A percentile compares a stretch with the other conserved stretches of the same genome.
Conservation (phyloP, 2,113 vertebrate species). For the Pseudonaja textilis region DNA sequence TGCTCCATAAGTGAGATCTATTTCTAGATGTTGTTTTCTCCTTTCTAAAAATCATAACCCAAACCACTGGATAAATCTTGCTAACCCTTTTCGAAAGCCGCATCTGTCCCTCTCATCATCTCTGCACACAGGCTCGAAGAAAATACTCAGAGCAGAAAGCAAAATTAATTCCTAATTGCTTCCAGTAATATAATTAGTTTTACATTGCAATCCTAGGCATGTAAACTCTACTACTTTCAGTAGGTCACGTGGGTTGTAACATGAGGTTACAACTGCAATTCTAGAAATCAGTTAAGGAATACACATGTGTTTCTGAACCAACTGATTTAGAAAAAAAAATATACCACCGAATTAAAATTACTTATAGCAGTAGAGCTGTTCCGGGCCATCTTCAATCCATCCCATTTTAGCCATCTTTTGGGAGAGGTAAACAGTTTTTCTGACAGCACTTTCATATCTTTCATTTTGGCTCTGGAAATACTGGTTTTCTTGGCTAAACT, state of each 20-base stretch:
- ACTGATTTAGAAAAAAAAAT: background rate
- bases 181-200: background rate
- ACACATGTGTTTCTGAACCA: background rate
- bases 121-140: background rate
- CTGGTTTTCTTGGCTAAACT: constrained; percentile 58
- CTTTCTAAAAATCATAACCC: background rate
- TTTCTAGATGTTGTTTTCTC: background rate
- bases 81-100: background rate
- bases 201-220: background rate
- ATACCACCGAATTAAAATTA: constrained; percentile 32
- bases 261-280: background rate
- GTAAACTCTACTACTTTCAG: background rate
- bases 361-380: constrained; percentile 61
- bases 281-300: background rate
- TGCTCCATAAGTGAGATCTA: background rate
- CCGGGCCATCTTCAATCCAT: constrained; percentile 60
- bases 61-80: background rate
- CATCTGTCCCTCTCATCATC: background rate
- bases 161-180: background rate
- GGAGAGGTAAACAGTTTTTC: constrained; percentile 53
- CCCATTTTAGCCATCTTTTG: constrained; percentile 59
- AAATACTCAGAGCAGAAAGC: background rate
- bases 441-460: constrained; percentile 62
- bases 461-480: constrained; percentile 73
- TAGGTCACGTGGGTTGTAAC: background rate